Evolutionary conservation across 2,113 vertebrate genomes (phyloP), one percentile per base, ranked within the genome.

Genomic region (Chionis minor): DNA sequence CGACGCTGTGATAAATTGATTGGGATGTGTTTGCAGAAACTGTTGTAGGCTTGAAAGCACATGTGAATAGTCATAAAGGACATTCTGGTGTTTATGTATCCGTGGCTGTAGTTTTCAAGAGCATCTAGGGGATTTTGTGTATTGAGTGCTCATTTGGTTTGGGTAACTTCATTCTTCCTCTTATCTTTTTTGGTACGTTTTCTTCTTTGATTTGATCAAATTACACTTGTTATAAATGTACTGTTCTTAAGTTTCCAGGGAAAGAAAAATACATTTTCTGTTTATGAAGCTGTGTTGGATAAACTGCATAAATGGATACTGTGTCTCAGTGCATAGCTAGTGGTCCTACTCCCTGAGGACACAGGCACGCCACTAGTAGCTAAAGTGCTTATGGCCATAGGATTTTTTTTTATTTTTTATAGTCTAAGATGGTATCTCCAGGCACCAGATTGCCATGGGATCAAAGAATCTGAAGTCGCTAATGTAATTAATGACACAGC

Each of bases 1-100:
- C 1, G 0, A 18, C 18, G 38, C 26, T 65, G 9, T 26, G 30
- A 3, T 6, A 8, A 7, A 16, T 3, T 24, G 24, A 17, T 3
- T 26, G 40, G 52, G 12, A 8, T 1, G 0, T 8, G 12, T 19
- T 21, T 2, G 4, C 9, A 61, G 63, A 12, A 54, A 21, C 9
- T 33, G 20, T 12, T 59, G 24, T 32, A 23, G 56, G 10, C 21
- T 44, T 1, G 2, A 20, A 44, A 44, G 65, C 19, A 23, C 12
- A 23, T 14, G 49, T 44, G 27, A 62, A n/a, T 3, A 27, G n/a
- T 47, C 20, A 14, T 12, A 42, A 49, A 23, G 30, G 21, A 6
- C 70, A 4, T n/a, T n/a, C 22, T n/a, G 42, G 5, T 30, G 12
- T 40, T 23, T 27, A 3, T n/a, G 5, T 12, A 27, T 32, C 3